phyloP scores from a whole-genome alignment of 2,113 vertebrate species.

The Vulpes ferrilata region DNA sequence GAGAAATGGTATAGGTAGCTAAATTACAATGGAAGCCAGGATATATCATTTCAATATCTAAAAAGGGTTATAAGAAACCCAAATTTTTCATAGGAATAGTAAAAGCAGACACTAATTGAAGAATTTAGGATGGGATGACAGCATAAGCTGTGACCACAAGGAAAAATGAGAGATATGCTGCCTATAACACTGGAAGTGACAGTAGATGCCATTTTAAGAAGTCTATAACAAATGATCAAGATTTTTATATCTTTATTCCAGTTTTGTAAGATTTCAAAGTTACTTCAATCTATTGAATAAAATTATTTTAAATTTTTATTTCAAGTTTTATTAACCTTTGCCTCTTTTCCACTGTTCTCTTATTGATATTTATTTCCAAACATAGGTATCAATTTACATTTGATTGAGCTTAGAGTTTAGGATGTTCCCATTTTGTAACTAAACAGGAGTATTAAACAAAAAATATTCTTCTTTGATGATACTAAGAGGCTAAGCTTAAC shows the following conservation, averaged over 20 bases:
- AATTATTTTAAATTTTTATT: background rate
- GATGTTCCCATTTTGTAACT: background rate
- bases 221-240: background rate
- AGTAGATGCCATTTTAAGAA: background rate
- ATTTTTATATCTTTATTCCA: background rate
- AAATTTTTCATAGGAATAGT: background rate
- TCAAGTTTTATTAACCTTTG: background rate
- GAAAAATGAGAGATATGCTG: rapidly evolving
- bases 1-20: background rate
- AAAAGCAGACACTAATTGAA: background rate
- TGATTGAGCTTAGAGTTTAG: background rate
- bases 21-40: background rate
- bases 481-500: background rate
- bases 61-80: background rate
- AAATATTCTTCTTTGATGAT: background rate
- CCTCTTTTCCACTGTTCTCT: background rate
- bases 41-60: background rate
- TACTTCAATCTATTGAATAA: background rate
- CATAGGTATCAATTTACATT: background rate
- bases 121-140: background rate
- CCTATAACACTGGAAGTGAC: background rate
- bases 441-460: background rate
- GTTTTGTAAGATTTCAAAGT: background rate
- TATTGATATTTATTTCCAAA: background rate
- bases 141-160: background rate